A percentile compares a stretch with the other conserved stretches of the same genome.
These are phyloP conservation scores for Piliocolobus tephrosceles DNA, from an alignment of 2,113 vertebrate genomes.

Conservation along the genomic window DNA sequence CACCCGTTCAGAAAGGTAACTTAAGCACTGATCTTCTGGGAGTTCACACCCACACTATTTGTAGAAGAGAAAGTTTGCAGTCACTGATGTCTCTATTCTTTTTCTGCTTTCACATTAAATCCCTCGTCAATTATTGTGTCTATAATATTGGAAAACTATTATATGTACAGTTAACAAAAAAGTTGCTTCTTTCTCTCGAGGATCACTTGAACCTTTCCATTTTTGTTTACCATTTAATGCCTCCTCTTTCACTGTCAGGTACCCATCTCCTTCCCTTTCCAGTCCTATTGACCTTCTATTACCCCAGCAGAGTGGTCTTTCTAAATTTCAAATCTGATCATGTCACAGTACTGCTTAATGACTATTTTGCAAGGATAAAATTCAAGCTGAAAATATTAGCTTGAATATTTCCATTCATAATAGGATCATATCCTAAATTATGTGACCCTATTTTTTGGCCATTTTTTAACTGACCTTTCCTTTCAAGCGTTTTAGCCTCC, in stretches of 20 bases:
- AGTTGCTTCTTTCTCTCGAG: background rate
- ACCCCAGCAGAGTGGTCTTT: background rate
- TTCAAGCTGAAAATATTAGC: background rate
- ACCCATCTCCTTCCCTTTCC: background rate
- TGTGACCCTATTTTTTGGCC: background rate
- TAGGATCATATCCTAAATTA: background rate
- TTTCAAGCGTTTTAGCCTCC: background rate
- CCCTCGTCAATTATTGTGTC: background rate
- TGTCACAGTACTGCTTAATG: background rate
- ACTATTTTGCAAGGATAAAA: background rate
- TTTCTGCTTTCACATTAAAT: background rate
- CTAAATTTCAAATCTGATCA: background rate
- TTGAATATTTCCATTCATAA: background rate
- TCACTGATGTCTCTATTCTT: background rate
- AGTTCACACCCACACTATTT: accelerated
- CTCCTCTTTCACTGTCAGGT: no score
- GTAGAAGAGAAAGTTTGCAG: background rate
- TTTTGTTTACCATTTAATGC: background rate
- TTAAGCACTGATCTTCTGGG: background rate
- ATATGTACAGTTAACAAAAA: background rate
- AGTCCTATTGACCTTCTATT: background rate
- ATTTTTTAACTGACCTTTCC: background rate
- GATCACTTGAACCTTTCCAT: accelerated
- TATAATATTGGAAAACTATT: background rate
- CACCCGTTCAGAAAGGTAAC: background rate